These are phyloP conservation scores for Hymenopus coronatus DNA, from an alignment of 2,888 invertebrate species.

Conservation along the genomic window DNA sequence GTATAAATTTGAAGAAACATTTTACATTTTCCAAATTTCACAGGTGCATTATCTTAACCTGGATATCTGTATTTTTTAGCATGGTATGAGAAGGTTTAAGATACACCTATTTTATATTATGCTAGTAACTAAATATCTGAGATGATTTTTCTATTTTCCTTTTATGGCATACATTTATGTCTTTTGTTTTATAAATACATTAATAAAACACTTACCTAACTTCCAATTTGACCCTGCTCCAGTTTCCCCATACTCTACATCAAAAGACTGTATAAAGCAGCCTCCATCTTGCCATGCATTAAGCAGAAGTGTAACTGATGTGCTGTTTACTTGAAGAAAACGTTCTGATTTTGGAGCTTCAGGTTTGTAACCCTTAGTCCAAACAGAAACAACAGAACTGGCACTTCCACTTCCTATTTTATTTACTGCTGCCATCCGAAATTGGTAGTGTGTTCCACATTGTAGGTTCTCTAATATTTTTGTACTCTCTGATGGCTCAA, in stretches of 20 bases:
- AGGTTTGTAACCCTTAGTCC: constrained; percentile 48
- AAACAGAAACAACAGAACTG: constrained; percentile 45
- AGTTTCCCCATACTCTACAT: constrained; percentile 46
- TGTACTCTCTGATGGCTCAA: constrained; percentile 49
- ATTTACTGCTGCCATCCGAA: constrained; percentile 47
- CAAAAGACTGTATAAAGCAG: constrained; percentile 47
- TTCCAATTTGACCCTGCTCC: constrained; percentile 44
- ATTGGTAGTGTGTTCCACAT: constrained; percentile 48
- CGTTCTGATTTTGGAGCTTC: constrained; percentile 41
- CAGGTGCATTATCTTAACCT: too few relatives aligned
- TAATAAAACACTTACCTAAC: constrained; percentile 39
- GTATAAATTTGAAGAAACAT: too few relatives aligned
- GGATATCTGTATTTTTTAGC: too few relatives aligned
- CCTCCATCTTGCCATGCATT: constrained; percentile 49
- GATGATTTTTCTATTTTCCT: too few relatives aligned
- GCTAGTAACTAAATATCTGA: too few relatives aligned
- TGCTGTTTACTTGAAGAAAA: constrained; percentile 47
- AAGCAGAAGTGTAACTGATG: constrained; percentile 46
- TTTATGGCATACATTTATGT: too few relatives aligned
- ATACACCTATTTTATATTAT: too few relatives aligned
- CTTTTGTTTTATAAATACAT: not conserved
- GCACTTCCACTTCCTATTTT: constrained; percentile 48
- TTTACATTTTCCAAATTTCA: too few relatives aligned
- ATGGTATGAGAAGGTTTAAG: too few relatives aligned
- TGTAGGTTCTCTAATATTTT: constrained; percentile 45